Conservation (phyloP, 37 sponge, comb jelly and placozoan species). For the Ianthella basta region DNA sequence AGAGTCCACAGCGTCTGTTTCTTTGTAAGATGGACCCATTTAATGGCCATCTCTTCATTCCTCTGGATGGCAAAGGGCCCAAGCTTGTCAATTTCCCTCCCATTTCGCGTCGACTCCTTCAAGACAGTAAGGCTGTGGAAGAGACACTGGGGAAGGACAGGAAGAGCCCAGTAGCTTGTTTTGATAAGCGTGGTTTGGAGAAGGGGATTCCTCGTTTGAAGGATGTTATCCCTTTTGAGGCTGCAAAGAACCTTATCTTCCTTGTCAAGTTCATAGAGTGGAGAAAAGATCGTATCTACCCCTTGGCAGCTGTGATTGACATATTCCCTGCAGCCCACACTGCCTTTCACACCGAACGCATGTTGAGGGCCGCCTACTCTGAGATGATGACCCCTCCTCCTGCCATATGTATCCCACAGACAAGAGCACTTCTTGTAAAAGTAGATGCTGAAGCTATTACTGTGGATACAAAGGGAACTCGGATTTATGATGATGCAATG, state of each 20-base stretch:
- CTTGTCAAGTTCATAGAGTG: constrained; percentile 47
- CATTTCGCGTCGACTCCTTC: constrained; percentile 26
- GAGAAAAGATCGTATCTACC: constrained; percentile 39
- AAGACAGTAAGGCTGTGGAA: constrained; percentile 5
- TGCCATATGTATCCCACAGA: background rate
- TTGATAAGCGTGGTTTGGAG: background rate
- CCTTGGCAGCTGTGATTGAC: constrained; percentile 52
- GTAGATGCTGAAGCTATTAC: background rate
- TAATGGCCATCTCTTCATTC: constrained; percentile 57
- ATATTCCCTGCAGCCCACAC: constrained; percentile 41
- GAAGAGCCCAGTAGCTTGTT: constrained; percentile 7
- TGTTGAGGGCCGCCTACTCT: constrained; percentile 25
- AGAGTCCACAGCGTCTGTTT: constrained; percentile 29
- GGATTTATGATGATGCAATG: background rate
- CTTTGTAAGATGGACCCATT: constrained; percentile 43
- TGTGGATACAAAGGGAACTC: background rate
- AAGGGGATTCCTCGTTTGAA: constrained; percentile 52
- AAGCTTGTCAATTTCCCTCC: constrained; percentile 60
- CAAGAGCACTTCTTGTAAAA: background rate
- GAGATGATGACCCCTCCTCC: constrained; percentile 14
- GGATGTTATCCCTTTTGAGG: constrained; percentile 51
- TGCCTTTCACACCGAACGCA: constrained; percentile 41
- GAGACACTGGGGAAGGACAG: background rate
- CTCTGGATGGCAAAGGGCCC: constrained; percentile 58
- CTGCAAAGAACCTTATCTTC: constrained; percentile 58